phyloP scores from a whole-genome alignment of 1,140 invertebrate species.

The Bradynema listronoti region DNA sequence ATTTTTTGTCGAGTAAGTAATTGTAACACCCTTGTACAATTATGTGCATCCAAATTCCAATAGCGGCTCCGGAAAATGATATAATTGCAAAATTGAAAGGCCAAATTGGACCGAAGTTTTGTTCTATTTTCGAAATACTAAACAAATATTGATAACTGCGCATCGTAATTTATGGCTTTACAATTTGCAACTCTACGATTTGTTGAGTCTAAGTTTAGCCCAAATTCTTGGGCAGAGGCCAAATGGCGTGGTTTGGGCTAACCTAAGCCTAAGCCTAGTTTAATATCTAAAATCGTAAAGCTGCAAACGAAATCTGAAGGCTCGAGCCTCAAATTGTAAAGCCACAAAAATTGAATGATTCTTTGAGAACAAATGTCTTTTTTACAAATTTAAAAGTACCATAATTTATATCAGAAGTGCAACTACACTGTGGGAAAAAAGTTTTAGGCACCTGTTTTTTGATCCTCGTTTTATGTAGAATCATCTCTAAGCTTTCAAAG shows the following conservation, averaged over 20 bases:
- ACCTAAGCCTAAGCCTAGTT: neutral
- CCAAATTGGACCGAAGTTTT: constrained; percentile 46
- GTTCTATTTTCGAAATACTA: constrained; percentile 44
- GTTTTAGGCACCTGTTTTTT: too few species aligned
- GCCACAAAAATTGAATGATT: too few species aligned
- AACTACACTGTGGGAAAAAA: too few species aligned
- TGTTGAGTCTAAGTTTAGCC: neutral
- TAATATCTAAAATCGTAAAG: neutral
- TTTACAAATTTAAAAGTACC: too few species aligned
- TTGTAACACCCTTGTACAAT: constrained; percentile 44
- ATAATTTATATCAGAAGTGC: too few species aligned
- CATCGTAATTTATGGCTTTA: neutral
- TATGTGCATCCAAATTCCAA: constrained; percentile 53
- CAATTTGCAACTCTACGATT: neutral
- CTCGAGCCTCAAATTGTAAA: too few species aligned
- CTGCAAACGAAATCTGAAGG: neutral
- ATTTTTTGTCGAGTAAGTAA: constrained; percentile 47
- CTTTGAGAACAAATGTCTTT: too few species aligned
- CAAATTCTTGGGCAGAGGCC: too few species aligned
- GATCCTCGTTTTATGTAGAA: too few species aligned
- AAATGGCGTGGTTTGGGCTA: neutral
- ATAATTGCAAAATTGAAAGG: constrained; percentile 49
- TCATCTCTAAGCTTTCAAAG: too few species aligned
- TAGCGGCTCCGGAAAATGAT: constrained; percentile 43
- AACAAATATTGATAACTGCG: constrained; percentile 13